Evolutionary conservation across 2,113 vertebrate species (phyloP).

Genomic region (Crotalus tigris): DNA sequence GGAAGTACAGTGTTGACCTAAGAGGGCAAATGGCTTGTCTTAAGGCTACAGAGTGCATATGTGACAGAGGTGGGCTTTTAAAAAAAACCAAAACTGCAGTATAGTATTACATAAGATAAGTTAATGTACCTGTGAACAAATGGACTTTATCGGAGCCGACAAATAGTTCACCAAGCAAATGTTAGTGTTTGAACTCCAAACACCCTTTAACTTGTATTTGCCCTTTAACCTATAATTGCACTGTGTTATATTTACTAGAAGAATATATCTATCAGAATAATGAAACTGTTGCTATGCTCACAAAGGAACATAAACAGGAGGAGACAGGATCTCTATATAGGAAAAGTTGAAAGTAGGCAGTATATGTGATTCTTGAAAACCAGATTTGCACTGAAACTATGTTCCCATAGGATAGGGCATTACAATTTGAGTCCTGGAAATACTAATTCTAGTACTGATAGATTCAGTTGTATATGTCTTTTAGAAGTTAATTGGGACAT

Average conservation of each 20-base stretch:
- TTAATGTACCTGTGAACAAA: neutral
- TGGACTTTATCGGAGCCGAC: neutral
- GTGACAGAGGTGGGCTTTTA: neutral
- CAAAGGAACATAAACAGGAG: neutral
- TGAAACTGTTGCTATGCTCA: neutral
- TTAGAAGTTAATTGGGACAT: neutral
- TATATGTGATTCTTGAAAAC: neutral
- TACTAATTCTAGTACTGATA: neutral
- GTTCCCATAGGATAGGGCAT: neutral
- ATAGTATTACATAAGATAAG: neutral
- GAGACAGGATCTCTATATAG: too few relatives aligned
- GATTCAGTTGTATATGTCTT: neutral
- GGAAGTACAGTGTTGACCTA: neutral
- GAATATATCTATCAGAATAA: neutral
- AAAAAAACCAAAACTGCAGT: neutral
- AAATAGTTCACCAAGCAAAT: neutral
- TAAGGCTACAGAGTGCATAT: neutral
- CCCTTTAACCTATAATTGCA: neutral
- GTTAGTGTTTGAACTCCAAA: neutral
- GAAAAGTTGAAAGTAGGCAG: neutral
- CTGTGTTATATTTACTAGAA: neutral
- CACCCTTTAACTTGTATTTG: neutral
- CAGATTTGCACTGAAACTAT: neutral
- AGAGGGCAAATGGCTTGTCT: neutral
- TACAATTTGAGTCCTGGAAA: neutral